Conservation (phyloP, 1,140 invertebrate genomes). For the Lepidurus arcticus region DNA sequence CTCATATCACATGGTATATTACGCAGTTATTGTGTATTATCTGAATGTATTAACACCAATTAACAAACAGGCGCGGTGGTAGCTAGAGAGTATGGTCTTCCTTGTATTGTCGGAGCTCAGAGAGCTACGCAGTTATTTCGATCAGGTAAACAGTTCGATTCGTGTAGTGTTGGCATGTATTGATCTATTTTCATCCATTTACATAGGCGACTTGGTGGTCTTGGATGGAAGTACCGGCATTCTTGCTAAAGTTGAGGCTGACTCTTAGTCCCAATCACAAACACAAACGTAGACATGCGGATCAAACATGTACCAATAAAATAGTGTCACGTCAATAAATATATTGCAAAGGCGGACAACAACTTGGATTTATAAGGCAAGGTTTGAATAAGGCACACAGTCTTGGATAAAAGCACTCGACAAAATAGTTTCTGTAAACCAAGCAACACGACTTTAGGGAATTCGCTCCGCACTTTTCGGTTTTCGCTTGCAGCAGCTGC, state of each 20-base stretch:
- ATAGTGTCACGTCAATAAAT: background rate
- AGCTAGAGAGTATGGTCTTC: constrained; percentile 78
- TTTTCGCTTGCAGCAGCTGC: background rate
- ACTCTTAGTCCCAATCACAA: constrained; percentile 28
- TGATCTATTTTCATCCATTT: background rate
- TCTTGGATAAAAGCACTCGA: background rate
- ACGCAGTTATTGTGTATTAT: constrained; percentile 15
- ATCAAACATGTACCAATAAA: background rate
- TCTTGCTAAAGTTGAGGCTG: constrained; percentile 36
- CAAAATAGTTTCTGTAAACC: background rate
- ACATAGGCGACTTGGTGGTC: constrained; percentile 36
- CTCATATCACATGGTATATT: constrained; percentile 70
- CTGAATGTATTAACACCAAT: background rate
- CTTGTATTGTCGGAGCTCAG: constrained; percentile 68
- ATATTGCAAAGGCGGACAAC: background rate
- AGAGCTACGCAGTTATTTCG: constrained; percentile 60
- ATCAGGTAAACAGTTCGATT: constrained; percentile 51
- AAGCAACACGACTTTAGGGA: background rate
- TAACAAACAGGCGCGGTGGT: constrained; percentile 66
- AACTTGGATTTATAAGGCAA: background rate
- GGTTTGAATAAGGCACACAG: background rate
- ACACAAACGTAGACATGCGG: background rate
- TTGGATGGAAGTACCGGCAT: constrained; percentile 41
- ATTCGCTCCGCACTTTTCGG: background rate
- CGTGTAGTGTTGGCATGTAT: background rate